These are phyloP conservation scores for Mamestra brassicae DNA, from an alignment of 2,888 invertebrate species.

Conservation along the genomic window DNA sequence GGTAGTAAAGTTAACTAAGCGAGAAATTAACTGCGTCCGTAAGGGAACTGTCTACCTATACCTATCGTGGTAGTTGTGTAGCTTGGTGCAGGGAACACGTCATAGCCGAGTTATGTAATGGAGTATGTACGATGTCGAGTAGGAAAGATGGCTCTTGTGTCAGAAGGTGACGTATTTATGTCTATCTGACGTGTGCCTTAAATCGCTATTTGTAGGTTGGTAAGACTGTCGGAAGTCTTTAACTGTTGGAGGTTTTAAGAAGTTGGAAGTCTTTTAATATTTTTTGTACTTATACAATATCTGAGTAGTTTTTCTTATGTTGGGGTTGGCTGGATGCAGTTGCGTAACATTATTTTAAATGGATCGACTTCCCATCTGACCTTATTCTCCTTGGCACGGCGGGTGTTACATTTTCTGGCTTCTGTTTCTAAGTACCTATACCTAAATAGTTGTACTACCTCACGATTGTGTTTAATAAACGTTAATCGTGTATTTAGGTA, in stretches of 20 bases:
- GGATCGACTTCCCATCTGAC: background rate
- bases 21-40: constrained; percentile 87
- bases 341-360: background rate
- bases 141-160: background rate
- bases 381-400: background rate
- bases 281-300: background rate
- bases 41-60: constrained; percentile 70
- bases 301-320: background rate
- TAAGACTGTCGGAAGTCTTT: no score
- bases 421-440: background rate
- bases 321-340: background rate
- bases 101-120: constrained; percentile 42
- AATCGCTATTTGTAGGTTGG: background rate
- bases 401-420: background rate
- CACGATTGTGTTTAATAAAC: background rate
- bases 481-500: background rate
- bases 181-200: background rate
- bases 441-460: no score
- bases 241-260: no score
- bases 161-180: background rate
- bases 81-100: constrained; percentile 12
- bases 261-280: no score
- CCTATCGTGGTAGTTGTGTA: constrained; percentile 42
- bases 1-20: constrained; percentile 90
- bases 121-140: background rate